A percentile compares a stretch with the other conserved stretches of the same genome.
Evolutionary conservation across 2,113 vertebrate species (phyloP).

Genomic region (Amazona vittata): DNA sequence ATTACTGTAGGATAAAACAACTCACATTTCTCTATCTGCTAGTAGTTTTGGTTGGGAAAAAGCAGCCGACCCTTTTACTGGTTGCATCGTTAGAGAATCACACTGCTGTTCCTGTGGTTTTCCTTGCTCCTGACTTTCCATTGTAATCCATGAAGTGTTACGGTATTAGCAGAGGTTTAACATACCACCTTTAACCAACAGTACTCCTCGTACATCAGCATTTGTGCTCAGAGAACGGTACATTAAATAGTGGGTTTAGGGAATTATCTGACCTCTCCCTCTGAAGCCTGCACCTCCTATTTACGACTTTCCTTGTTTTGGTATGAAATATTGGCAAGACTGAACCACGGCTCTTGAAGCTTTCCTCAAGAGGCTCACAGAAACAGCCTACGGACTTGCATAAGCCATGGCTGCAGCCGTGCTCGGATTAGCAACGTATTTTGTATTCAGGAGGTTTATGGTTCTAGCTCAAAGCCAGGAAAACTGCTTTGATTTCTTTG

Average conservation of each 20-base stretch:
- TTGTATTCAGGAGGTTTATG: constrained; percentile 52
- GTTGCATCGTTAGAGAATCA: constrained; percentile 40
- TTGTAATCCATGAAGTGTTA: constrained; percentile 54
- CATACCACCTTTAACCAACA: constrained; percentile 49
- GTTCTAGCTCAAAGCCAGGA: background rate
- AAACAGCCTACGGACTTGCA: background rate
- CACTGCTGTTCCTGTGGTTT: background rate
- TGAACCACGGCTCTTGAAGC: constrained; percentile 33
- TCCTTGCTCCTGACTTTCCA: constrained; percentile 20
- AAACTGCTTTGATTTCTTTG: constrained; percentile 27
- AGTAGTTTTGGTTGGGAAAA: background rate
- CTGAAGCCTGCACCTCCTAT: constrained; percentile 18
- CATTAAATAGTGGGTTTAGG: constrained; percentile 7
- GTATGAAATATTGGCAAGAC: constrained; percentile 16
- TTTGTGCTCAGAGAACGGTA: background rate
- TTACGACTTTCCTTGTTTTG: constrained; percentile 28
- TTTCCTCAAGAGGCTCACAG: background rate
- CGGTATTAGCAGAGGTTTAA: constrained; percentile 34
- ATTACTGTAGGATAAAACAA: background rate
- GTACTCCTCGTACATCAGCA: constrained; percentile 35
- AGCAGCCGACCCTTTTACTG: background rate
- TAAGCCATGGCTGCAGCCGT: background rate
- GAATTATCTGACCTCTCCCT: constrained; percentile 36
- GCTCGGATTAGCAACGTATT: background rate
- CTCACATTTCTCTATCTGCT: background rate